Conservation (phyloP, 2,113 vertebrate genomes). For the Labeo catla region DNA sequence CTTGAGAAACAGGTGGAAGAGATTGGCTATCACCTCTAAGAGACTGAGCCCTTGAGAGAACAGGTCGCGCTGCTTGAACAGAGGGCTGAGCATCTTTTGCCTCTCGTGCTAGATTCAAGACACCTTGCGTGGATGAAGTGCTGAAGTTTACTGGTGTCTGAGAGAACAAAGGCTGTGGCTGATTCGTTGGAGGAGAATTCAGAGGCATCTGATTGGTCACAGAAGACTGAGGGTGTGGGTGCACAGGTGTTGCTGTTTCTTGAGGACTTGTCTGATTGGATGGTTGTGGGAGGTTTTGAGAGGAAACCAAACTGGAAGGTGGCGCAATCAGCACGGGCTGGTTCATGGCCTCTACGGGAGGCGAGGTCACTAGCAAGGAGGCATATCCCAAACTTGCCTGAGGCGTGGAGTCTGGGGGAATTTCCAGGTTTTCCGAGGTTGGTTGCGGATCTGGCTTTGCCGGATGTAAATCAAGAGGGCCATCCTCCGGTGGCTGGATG, state of each 20-base stretch:
- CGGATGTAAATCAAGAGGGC: slow-evolving; percentile 68
- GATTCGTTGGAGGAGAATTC: slow-evolving; percentile 63
- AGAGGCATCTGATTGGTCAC: slow-evolving; percentile 65
- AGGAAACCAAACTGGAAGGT: slow-evolving; percentile 82
- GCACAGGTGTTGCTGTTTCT: slow-evolving; percentile 63
- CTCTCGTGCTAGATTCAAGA: slow-evolving; percentile 79
- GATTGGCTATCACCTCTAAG: slow-evolving; percentile 62
- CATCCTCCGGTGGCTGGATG: slow-evolving; percentile 89
- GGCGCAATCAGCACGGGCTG: slow-evolving; percentile 88
- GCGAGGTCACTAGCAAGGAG: slow-evolving; percentile 84
- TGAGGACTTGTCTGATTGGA: slow-evolving; percentile 73
- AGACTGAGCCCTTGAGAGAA: slow-evolving; percentile 68
- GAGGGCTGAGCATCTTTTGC: slow-evolving; percentile 67
- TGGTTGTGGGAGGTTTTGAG: slow-evolving; percentile 72
- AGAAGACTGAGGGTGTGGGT: slow-evolving; percentile 58
- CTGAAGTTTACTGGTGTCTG: slow-evolving; percentile 65
- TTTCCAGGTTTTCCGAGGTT: slow-evolving; percentile 91
- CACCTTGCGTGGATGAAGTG: slow-evolving; percentile 63
- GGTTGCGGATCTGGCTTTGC: slow-evolving; percentile 64
- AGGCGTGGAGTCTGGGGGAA: slow-evolving; percentile 85
- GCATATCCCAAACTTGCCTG: slow-evolving; percentile 89
- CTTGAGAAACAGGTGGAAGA: slow-evolving; percentile 64
- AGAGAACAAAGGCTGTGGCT: slow-evolving; percentile 68
- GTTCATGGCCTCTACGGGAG: slow-evolving; percentile 82
- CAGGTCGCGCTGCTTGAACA: slow-evolving; percentile 64